Conservation (phyloP, 2,797 vertebrate genomes). For the Tokudaia tokunoshimensis region DNA sequence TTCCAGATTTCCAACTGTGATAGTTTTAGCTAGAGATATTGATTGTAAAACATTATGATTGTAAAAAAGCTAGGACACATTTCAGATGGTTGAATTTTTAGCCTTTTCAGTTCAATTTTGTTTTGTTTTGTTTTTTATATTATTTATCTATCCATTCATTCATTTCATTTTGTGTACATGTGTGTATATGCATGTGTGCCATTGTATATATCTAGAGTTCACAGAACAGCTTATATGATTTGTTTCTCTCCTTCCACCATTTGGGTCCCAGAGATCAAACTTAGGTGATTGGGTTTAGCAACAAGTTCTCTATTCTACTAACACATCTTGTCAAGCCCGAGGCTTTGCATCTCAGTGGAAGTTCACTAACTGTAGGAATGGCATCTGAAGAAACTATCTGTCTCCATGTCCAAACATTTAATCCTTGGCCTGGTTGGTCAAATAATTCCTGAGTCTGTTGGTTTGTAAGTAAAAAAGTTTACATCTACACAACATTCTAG, state of each 20-base stretch:
- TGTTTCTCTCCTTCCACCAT: not conserved
- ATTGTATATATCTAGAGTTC: not conserved
- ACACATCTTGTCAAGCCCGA: no score
- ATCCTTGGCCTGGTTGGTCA: not conserved
- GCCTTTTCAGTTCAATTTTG: not conserved
- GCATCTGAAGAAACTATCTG: not conserved
- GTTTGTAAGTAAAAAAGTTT: not conserved
- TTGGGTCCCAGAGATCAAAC: not conserved
- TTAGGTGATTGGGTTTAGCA: not conserved
- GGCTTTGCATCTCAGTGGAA: not conserved
- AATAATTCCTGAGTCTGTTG: not conserved
- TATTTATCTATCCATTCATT: not conserved
- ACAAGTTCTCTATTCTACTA: not conserved
- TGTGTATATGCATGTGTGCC: no score
- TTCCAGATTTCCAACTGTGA: not conserved
- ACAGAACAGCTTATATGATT: not conserved
- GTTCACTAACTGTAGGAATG: not conserved
- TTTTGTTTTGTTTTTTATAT: not conserved
- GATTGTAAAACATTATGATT: not conserved
- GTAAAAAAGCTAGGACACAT: not conserved
- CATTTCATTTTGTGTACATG: not conserved
- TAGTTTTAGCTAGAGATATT: not conserved
- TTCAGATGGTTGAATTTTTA: slow-evolving; percentile 1
- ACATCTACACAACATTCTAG: not conserved
- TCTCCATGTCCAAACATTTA: not conserved